Evolutionary conservation across 2,888 invertebrate genomes (phyloP), one percentile per base, ranked within the genome.

Genomic region (Melitaea athalia): DNA sequence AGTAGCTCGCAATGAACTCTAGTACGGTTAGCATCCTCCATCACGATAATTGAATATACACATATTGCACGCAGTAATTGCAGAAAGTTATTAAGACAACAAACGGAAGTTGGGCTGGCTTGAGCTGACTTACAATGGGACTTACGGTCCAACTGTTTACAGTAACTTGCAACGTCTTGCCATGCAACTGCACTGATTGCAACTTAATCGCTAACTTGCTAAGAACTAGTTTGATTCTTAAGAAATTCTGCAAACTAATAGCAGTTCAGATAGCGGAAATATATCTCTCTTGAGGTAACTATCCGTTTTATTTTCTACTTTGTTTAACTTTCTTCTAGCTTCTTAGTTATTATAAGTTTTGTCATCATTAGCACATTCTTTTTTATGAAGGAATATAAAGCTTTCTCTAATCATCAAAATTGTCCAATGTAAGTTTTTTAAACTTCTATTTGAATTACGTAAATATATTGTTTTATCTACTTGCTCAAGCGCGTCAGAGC

Each of bases 171-270:
- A 69, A 69, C 8, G 38, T 38, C 64, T 69, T 67, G 64, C 74
- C 74, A 75, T 75, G 78, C 77, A 77, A 76, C 76, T 81, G 75
- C 80, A 67, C 77, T 85, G 87, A 88, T 88, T 85, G 86, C 86
- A 86, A 86, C 85, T 88, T 86, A 86, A 89, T 88, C 86, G 84
- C 83, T 75, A 85, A 88, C 85, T 87, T 81, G 79, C 82, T 82
- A 81, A 79, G 80, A 80, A 79, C 81, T 81, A 84, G 81, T 85
- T 86, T 82, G 82, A 83, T 85, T 84, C 81, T 82, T 82, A 81
- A 78, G 79, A 79, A 81, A 82, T 79, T 79, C 79, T 78, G 64
- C 69, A 69, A 73, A 72, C 74, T 73, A 63, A 68, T 65, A 65
- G 55, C 57, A 57, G 59, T 49, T 67, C 63, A 72, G 67, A 63